These are phyloP conservation scores for Rhysida immarginata DNA, from an alignment of 1,140 invertebrate genomes.

Conservation along the genomic window DNA sequence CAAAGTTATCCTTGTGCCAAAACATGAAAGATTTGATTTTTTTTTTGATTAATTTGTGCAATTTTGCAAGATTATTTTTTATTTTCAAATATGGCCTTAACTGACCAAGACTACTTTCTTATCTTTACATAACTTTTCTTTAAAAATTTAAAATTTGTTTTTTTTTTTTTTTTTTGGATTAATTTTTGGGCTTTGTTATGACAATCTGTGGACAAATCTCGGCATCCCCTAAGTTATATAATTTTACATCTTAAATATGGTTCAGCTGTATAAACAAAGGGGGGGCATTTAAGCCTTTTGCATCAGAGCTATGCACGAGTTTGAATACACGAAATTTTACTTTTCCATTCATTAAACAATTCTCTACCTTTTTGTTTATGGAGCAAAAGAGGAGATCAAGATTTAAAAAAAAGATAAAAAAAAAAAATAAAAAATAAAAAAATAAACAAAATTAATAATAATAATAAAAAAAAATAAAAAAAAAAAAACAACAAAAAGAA, in stretches of 20 bases:
- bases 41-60: neutral
- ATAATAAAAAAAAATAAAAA: conserved; percentile 5
- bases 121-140: too few relatives aligned
- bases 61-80: neutral
- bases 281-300: conserved; percentile 4
- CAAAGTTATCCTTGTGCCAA: neutral
- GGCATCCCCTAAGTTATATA: too few relatives aligned
- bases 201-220: too few relatives aligned
- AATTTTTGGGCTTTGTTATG: too few relatives aligned
- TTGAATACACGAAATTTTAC: conserved; percentile 13
- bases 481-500: neutral
- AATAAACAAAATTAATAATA: neutral
- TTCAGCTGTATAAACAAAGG: too few relatives aligned
- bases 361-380: conserved; percentile 43
- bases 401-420: conserved; percentile 13
- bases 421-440: conserved; percentile 4
- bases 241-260: too few relatives aligned
- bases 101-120: too few relatives aligned
- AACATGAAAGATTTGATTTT: neutral
- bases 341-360: neutral
- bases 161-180: too few relatives aligned
- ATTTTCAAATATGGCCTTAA: too few relatives aligned
- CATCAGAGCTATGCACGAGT: conserved; percentile 17
- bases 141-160: too few relatives aligned
- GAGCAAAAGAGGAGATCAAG: conserved; percentile 72